Percentiles rank a stretch among this genome's conserved stretches.
Evolutionary conservation across 1,140 invertebrate genomes (phyloP).

Genomic region (Aradophagus sp.): DNA sequence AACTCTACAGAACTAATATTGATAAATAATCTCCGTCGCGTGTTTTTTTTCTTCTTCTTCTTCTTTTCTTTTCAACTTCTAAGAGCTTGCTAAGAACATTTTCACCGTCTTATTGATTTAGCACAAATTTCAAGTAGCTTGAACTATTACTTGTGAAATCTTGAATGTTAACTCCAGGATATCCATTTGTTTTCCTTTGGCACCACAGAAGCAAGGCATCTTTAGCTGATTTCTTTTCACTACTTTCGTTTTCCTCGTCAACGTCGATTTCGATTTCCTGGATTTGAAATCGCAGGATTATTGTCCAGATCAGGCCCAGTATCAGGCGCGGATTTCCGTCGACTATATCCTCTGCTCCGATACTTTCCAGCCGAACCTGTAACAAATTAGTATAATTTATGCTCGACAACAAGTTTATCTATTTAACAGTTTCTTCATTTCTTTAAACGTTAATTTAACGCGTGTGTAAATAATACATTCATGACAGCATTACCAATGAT

Average conservation of each 20-base stretch:
- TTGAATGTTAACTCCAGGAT: slow-evolving; percentile 91
- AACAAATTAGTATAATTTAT: slow-evolving; percentile 27
- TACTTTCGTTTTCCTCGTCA: slow-evolving; percentile 97
- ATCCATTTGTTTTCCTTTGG: slow-evolving; percentile 96
- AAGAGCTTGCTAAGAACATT: too few relatives aligned
- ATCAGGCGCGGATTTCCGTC: slow-evolving; percentile 97
- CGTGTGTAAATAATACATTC: too few relatives aligned
- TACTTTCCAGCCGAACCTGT: slow-evolving; percentile 96
- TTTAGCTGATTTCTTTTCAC: slow-evolving; percentile 99
- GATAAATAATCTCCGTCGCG: too few relatives aligned
- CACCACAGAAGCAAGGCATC: slow-evolving; percentile 99
- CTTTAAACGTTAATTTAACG: too few relatives aligned
- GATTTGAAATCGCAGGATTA: slow-evolving; percentile 97
- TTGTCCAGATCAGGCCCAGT: slow-evolving; percentile 98
- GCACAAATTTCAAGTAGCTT: too few relatives aligned
- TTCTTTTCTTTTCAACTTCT: too few relatives aligned
- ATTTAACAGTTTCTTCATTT: background rate
- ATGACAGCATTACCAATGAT: too few relatives aligned
- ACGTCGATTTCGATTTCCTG: slow-evolving; percentile 99
- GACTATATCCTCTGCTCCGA: slow-evolving; percentile 99
- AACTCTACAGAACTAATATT: too few relatives aligned
- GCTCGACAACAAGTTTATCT: background rate
- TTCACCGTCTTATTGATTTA: too few relatives aligned
- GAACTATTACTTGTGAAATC: slow-evolving; percentile 78
- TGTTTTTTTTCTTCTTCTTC: too few relatives aligned